phyloP scores from a whole-genome alignment of 2,888 invertebrate genomes.

The Scelioninae gen. 2 region DNA sequence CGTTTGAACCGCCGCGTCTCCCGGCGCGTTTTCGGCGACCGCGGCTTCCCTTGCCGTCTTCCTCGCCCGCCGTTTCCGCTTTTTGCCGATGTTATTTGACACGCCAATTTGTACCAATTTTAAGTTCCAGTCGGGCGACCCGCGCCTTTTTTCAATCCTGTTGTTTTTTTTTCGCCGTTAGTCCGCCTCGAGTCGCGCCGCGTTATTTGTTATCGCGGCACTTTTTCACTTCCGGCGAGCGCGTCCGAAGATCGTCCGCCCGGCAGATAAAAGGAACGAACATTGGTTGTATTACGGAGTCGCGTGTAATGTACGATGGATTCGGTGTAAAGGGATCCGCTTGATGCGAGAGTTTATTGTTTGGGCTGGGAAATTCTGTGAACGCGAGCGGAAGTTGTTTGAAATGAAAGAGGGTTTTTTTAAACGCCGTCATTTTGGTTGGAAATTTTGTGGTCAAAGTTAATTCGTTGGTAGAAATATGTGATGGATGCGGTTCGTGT shows the following conservation, averaged over 20 bases:
- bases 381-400: no score
- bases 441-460: no score
- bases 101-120: constrained; percentile 58
- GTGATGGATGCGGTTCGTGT: no score
- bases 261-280: neutral
- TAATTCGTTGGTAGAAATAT: no score
- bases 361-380: no score
- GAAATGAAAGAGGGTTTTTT: no score
- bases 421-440: no score
- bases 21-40: constrained; percentile 51
- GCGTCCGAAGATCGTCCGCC: neutral
- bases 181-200: neutral
- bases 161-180: no score
- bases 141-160: constrained; percentile 19
- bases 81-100: constrained; percentile 55
- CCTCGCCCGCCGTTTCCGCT: constrained; percentile 28
- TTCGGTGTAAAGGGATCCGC: no score
- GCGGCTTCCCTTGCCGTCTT: constrained; percentile 43
- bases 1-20: constrained; percentile 64
- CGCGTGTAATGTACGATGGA: no score
- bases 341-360: no score
- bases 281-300: no score
- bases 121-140: constrained; percentile 37
- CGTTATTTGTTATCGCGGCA: constrained; percentile 11
- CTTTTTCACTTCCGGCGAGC: constrained; percentile 10